Base-by-base conservation (phyloP, 64 coral and sea anemone species). In the Trachythela sp. region DNA sequence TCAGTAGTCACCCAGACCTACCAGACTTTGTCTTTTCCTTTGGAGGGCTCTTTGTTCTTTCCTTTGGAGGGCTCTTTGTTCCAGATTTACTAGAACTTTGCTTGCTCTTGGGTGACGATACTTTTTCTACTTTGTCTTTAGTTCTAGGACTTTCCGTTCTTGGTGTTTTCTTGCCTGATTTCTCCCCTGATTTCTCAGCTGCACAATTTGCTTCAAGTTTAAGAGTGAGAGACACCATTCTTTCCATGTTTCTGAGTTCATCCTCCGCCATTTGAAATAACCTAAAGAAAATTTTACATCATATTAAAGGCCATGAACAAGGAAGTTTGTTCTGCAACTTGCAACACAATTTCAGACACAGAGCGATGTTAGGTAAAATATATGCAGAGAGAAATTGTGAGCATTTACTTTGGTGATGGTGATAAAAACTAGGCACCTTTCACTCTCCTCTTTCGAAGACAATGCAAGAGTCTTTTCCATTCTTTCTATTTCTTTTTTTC, bases 381-480 rank as follows among this genome's bases (percentile, higher is more conserved):
- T n/a, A n/a, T n/a, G n/a, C n/a, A n/a, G n/a, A n/a, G n/a, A n/a
- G n/a, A n/a, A n/a, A n/a, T n/a, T n/a, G n/a, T n/a, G n/a, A n/a
- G n/a, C n/a, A n/a, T n/a, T n/a, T n/a, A n/a, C n/a, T n/a, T n/a
- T n/a, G n/a, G n/a, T n/a, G n/a, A n/a, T n/a, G n/a, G n/a, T n/a
- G n/a, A n/a, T n/a, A n/a, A n/a, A n/a, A n/a, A n/a, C n/a, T n/a
- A n/a, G n/a, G 26, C 11, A 94, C 93, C 93, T 94, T 56, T 91
- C 83, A 68, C 54, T 86, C 50, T 91, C 93, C 43, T 94, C 90
- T 51, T 75, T 54, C 10, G 93, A 94, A 64, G 37, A 37, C 31
- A 88, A n/a, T 38, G 76, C 76, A 51, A 94, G 33, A 39, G 86
- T 86, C 49, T 89, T 88, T 83, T 92, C 93, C 15, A 89, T 84